Evolutionary conservation across 2,797 vertebrate species (phyloP).

Genomic region (Phrynocephalus vlangalii): DNA sequence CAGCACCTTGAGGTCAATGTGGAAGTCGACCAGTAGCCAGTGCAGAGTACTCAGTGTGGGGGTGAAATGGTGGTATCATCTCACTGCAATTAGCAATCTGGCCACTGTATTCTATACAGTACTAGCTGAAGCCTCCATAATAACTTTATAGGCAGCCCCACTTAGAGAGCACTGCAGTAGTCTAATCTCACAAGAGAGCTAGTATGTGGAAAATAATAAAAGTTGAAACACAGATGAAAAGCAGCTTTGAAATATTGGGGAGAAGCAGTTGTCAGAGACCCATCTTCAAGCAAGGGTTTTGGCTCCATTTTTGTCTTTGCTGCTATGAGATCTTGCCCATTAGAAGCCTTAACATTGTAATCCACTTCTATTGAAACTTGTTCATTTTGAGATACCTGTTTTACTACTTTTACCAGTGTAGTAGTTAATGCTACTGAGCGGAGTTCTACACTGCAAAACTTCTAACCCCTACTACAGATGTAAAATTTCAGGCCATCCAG

Average conservation of each 20-base stretch:
- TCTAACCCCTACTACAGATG: not conserved
- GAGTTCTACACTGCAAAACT: not conserved
- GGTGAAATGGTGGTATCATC: too few species aligned
- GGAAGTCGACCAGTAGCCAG: too few species aligned
- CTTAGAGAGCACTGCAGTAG: too few species aligned
- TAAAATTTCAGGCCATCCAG: not conserved
- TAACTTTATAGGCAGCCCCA: too few species aligned
- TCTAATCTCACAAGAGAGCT: too few species aligned
- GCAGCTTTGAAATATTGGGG: not conserved
- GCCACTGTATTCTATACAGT: too few species aligned
- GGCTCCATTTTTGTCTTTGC: not conserved
- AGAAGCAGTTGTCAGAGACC: not conserved
- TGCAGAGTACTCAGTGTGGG: too few species aligned
- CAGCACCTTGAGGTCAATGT: too few species aligned
- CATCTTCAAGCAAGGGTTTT: slow-evolving; percentile 3
- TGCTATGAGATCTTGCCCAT: not conserved
- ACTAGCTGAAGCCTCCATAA: too few species aligned
- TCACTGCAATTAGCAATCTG: too few species aligned
- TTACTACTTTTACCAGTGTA: slow-evolving; percentile 4
- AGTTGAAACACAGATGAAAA: not conserved
- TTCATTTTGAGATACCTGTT: slow-evolving; percentile 29
- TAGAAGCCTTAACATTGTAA: not conserved
- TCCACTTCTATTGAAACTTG: not conserved
- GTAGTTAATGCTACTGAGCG: slow-evolving; percentile 1
- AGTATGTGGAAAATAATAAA: too few species aligned